phyloP scores from a whole-genome alignment of 2,113 vertebrate genomes.

The Paramisgurnus dabryanus region DNA sequence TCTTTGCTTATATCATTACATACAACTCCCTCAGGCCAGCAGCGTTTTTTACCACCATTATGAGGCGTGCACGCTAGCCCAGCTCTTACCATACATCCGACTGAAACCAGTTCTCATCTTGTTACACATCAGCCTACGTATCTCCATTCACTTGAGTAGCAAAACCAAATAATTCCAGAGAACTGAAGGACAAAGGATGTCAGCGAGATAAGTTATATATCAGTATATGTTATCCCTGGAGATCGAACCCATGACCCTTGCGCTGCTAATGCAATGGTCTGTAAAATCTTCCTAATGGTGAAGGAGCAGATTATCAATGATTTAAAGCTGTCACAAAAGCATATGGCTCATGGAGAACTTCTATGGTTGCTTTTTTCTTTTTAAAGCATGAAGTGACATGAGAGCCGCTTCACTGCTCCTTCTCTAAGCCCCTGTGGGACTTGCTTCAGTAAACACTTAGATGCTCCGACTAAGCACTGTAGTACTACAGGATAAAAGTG shows the following conservation, averaged over 20 bases:
- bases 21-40: slow-evolving; percentile 48
- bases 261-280: too few species aligned
- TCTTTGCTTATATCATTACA: slow-evolving; percentile 48
- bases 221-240: too few species aligned
- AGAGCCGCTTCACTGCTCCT: neutral
- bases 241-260: too few species aligned
- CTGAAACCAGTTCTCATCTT: slow-evolving; percentile 41
- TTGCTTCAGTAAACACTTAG: slow-evolving; percentile 27
- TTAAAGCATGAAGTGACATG: neutral
- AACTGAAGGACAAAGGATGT: neutral
- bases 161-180: slow-evolving; percentile 40
- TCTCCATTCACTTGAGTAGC: slow-evolving; percentile 23
- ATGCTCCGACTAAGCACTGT: slow-evolving; percentile 16
- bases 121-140: slow-evolving; percentile 43
- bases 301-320: too few species aligned
- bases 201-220: neutral
- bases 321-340: too few species aligned
- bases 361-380: neutral
- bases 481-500: slow-evolving; percentile 11
- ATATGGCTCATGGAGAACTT: too few species aligned
- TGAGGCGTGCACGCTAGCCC: neutral
- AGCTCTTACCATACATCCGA: slow-evolving; percentile 15
- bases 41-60: slow-evolving; percentile 22
- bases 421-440: neutral
- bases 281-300: too few species aligned